These are phyloP conservation scores for Horisme vitalbata DNA, from an alignment of 2,888 invertebrate species.

Conservation along the genomic window DNA sequence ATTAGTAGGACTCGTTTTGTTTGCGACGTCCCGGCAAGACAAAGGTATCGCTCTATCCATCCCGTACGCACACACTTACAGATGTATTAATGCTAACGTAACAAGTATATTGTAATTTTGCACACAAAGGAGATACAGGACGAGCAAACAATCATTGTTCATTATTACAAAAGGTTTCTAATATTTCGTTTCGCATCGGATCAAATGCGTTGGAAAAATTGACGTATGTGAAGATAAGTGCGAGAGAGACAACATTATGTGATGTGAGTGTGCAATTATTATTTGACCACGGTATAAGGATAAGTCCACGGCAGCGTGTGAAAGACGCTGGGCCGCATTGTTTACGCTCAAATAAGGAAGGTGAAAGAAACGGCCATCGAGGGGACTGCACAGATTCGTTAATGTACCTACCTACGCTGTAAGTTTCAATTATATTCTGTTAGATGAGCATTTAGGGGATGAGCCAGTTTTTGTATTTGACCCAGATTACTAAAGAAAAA, in stretches of 20 bases:
- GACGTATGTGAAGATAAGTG: constrained; percentile 65
- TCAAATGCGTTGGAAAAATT: constrained; percentile 75
- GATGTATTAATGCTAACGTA: constrained; percentile 72
- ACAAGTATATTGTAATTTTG: constrained; percentile 82
- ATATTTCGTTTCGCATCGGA: constrained; percentile 80
- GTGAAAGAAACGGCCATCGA: constrained; percentile 67
- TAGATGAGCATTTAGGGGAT: constrained; percentile 52
- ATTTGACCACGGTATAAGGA: constrained; percentile 83
- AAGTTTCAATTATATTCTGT: constrained; percentile 67
- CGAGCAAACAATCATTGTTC: constrained; percentile 83
- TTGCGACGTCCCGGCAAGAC: constrained; percentile 80
- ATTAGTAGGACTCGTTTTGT: constrained; percentile 79
- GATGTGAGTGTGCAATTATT: constrained; percentile 78
- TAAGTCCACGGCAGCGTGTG: constrained; percentile 79
- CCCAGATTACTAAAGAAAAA: constrained; percentile 31
- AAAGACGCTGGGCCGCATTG: constrained; percentile 77
- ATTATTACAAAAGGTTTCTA: constrained; percentile 82
- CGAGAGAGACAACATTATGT: constrained; percentile 58
- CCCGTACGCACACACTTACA: constrained; percentile 73
- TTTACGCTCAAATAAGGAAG: constrained; percentile 81
- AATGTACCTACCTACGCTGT: no score
- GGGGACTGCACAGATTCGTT: constrained; percentile 62
- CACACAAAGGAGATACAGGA: constrained; percentile 80
- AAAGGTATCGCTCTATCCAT: constrained; percentile 79
- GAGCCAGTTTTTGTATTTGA: constrained; percentile 43